Evolutionary conservation across 2,797 vertebrate genomes (phyloP).

Genomic region (Pseudomugil gertrudae): DNA sequence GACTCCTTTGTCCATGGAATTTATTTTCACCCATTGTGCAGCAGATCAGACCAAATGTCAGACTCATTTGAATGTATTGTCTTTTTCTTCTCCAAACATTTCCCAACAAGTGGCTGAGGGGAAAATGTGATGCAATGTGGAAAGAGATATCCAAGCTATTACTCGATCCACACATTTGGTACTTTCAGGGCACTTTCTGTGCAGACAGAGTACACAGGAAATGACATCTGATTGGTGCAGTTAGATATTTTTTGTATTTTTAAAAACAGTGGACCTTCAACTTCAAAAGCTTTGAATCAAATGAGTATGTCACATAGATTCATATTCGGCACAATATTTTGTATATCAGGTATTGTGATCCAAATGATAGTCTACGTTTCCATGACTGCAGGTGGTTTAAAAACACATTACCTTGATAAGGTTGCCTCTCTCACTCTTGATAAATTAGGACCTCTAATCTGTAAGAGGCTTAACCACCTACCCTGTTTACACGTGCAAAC

Average conservation of each 20-base stretch:
- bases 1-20: constrained; percentile 20
- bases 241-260: constrained; percentile 4
- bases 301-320: not conserved
- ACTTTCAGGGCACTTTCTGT: constrained; percentile 4
- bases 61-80: constrained; percentile 21
- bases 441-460: constrained; percentile 87
- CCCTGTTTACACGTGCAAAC: constrained; percentile 59
- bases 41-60: constrained; percentile 25
- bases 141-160: constrained; percentile 8
- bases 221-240: constrained; percentile 4
- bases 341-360: not conserved
- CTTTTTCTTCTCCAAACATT: constrained; percentile 29
- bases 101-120: constrained; percentile 29
- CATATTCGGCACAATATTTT: not conserved
- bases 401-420: constrained; percentile 63
- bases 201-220: constrained; percentile 11
- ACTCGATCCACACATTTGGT: constrained; percentile 21
- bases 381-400: constrained; percentile 22
- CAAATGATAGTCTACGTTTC: constrained; percentile 1
- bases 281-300: not conserved
- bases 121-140: constrained; percentile 22
- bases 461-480: constrained; percentile 82
- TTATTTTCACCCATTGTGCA: constrained; percentile 18
- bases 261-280: constrained; percentile 1
- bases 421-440: constrained; percentile 68